Percentiles rank a stretch among this genome's conserved stretches.
phyloP scores from a whole-genome alignment of 2,113 vertebrate genomes.

The Oxyura jamaicensis region DNA sequence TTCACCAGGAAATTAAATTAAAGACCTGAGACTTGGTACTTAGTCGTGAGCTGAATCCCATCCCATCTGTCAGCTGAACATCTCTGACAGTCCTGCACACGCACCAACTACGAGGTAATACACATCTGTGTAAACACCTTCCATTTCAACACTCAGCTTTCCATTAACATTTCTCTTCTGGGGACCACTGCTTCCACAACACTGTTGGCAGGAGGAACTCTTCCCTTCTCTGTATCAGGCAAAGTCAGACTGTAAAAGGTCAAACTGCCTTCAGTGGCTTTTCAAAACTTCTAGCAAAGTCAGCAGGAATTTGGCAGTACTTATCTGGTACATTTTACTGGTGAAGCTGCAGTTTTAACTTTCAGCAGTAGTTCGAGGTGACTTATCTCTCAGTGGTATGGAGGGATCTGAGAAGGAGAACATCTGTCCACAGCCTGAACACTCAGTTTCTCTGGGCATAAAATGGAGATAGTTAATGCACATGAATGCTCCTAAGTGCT shows the following conservation, averaged over 20 bases:
- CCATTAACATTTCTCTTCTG: background rate
- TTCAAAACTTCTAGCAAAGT: background rate
- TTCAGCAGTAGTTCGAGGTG: background rate
- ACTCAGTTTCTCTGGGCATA: background rate
- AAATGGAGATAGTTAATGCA: background rate
- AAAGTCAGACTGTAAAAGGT: background rate
- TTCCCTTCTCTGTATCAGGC: background rate
- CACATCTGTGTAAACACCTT: background rate
- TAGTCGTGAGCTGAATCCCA: background rate
- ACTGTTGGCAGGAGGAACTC: background rate
- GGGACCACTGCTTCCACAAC: background rate
- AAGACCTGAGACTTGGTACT: background rate
- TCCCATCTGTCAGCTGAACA: background rate
- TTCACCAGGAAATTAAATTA: conserved; percentile 3
- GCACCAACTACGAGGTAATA: background rate
- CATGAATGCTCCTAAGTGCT: background rate
- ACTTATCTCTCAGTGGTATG: background rate
- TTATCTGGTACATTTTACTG: background rate
- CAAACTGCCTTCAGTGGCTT: background rate
- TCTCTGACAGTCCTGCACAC: background rate
- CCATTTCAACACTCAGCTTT: background rate
- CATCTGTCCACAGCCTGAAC: background rate
- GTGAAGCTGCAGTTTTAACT: background rate
- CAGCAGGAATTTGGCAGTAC: background rate
- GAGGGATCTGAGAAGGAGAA: background rate